These are phyloP conservation scores for Chromoteleia sp. DNA, from an alignment of 2,888 invertebrate species.

Conservation along the genomic window DNA sequence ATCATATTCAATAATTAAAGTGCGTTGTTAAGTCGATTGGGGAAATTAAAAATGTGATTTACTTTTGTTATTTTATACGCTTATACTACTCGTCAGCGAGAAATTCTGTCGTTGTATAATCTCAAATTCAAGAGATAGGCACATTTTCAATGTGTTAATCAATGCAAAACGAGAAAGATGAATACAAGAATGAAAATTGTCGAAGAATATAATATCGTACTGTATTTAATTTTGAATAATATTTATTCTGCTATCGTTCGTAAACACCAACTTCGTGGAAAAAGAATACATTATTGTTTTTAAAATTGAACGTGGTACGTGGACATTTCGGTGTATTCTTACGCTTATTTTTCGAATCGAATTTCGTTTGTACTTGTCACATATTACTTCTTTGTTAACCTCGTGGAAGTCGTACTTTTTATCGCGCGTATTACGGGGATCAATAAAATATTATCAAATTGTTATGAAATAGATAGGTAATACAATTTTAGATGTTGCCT, in stretches of 20 bases:
- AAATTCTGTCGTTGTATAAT: conserved; percentile 1
- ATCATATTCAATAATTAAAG: conserved; percentile 24
- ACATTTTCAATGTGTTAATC: too few relatives aligned
- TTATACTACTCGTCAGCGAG: conserved; percentile 6
- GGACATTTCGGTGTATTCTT: too few relatives aligned
- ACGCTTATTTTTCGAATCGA: too few relatives aligned
- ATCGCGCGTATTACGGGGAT: neutral
- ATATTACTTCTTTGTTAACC: neutral
- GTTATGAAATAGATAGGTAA: neutral
- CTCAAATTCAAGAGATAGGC: neutral
- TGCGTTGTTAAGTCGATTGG: conserved; percentile 6
- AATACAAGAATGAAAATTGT: neutral
- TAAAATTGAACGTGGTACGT: neutral
- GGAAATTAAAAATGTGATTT: conserved; percentile 11
- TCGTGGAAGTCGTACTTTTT: neutral
- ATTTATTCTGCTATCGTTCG: neutral
- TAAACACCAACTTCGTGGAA: neutral
- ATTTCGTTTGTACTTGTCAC: conserved; percentile 1
- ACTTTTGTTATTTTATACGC: conserved; percentile 27
- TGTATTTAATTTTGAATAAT: conserved; percentile 2
- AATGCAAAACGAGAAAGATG: neutral
- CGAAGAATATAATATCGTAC: neutral
- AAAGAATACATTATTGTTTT: neutral
- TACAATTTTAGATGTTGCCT: neutral
- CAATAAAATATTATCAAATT: neutral